phyloP scores from a whole-genome alignment of 2,113 vertebrate genomes.

The Rissa tridactyla region DNA sequence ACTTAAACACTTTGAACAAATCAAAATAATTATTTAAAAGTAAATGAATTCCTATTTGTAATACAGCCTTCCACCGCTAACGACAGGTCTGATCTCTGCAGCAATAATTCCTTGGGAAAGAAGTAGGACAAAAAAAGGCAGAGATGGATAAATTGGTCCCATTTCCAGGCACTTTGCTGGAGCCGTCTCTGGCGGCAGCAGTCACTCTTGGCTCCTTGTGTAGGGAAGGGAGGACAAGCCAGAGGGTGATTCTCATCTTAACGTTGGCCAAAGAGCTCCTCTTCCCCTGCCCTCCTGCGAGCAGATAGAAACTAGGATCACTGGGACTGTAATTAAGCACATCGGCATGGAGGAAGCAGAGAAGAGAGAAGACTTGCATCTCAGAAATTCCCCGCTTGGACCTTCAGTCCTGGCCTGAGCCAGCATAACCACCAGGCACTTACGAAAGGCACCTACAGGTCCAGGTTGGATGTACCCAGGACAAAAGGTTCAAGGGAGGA shows the following conservation, averaged over 20 bases:
- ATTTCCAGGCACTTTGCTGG: not conserved
- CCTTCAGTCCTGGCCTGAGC: not conserved
- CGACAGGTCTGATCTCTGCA: not conserved
- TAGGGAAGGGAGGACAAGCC: not conserved
- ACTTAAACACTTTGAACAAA: not conserved
- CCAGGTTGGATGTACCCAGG: not conserved
- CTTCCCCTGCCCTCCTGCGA: not conserved
- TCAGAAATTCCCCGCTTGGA: not conserved
- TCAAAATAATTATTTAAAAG: slow-evolving; percentile 2
- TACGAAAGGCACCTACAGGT: not conserved
- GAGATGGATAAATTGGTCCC: not conserved
- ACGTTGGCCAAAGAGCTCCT: not conserved
- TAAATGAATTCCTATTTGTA: not conserved
- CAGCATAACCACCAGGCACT: not conserved
- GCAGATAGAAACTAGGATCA: slow-evolving; percentile 1
- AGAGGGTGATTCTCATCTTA: slow-evolving; percentile 1
- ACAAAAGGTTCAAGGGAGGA: not conserved
- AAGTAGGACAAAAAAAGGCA: not conserved
- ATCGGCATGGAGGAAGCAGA: not conserved
- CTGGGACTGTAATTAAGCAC: slow-evolving; percentile 2
- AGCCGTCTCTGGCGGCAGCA: not conserved
- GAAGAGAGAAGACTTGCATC: not conserved
- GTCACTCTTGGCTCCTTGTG: not conserved
- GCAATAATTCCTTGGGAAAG: not conserved
- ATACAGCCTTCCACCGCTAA: not conserved